Evolutionary conservation across 1,140 invertebrate species (phyloP).

Genomic region (Drosophila novamexicana): DNA sequence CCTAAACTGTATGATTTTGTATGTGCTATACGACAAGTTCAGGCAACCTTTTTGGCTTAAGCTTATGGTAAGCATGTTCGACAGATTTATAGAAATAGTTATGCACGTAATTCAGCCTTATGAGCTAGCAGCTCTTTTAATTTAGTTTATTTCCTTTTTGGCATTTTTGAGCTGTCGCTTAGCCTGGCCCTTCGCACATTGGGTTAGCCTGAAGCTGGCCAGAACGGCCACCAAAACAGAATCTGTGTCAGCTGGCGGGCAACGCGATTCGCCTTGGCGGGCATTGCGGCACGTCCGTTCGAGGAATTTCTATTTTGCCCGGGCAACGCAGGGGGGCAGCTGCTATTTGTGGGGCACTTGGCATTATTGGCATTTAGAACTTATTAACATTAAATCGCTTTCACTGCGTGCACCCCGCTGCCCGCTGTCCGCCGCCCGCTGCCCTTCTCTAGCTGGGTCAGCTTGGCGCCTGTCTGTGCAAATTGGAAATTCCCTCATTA

Average conservation of each 20-base stretch:
- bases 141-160: too few relatives aligned
- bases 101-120: too few relatives aligned
- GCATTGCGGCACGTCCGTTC: slow-evolving; percentile 61
- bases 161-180: too few relatives aligned
- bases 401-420: slow-evolving; percentile 1
- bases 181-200: not conserved
- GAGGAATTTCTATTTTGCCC: slow-evolving; percentile 75
- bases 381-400: slow-evolving; percentile 80
- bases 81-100: too few relatives aligned
- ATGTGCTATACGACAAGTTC: too few relatives aligned
- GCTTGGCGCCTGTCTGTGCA: slow-evolving; percentile 52
- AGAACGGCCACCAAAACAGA: slow-evolving; percentile 30
- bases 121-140: too few relatives aligned
- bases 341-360: slow-evolving; percentile 33
- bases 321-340: slow-evolving; percentile 17
- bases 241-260: slow-evolving; percentile 66
- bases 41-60: too few relatives aligned
- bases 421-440: too few relatives aligned
- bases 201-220: slow-evolving; percentile 2
- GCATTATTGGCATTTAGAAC: slow-evolving; percentile 67
- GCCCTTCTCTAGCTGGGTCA: not conserved
- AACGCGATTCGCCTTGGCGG: slow-evolving; percentile 35
- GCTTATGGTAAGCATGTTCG: too few relatives aligned
- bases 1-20: too few relatives aligned
- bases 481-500: slow-evolving; percentile 80